phyloP scores from a whole-genome alignment of 2,797 vertebrate genomes.

The Muraenolepis orangiensis region DNA sequence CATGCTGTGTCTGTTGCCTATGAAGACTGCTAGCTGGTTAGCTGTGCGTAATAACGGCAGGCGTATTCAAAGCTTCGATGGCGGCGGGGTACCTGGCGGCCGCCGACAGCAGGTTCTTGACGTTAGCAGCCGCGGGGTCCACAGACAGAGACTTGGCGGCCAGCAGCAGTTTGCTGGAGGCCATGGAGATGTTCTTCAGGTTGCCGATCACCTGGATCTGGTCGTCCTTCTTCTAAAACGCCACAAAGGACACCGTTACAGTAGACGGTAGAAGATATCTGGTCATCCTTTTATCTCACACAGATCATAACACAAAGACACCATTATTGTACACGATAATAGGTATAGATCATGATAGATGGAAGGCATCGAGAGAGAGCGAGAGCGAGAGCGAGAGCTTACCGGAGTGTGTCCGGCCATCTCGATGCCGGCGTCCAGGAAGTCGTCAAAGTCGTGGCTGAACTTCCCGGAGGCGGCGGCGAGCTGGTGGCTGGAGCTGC shows the following conservation, averaged over 20 bases:
- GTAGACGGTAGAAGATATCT: too few species aligned
- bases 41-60: neutral
- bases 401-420: slow-evolving; percentile 99
- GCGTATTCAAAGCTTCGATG: neutral
- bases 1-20: neutral
- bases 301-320: neutral
- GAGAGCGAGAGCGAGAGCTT: too few species aligned
- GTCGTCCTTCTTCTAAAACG: slow-evolving; percentile 95
- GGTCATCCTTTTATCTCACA: too few species aligned
- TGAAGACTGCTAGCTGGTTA: neutral
- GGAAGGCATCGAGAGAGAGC: neutral
- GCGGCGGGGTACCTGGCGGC: slow-evolving; percentile 87
- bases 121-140: slow-evolving; percentile 94
- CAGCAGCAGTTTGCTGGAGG: slow-evolving; percentile 93
- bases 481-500: slow-evolving; percentile 89
- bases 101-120: slow-evolving; percentile 93
- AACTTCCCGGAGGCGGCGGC: slow-evolving; percentile 95
- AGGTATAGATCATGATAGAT: neutral
- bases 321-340: neutral
- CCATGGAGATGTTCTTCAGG: slow-evolving; percentile 99
- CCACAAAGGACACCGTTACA: too few species aligned
- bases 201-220: slow-evolving; percentile 98
- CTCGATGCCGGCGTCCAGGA: slow-evolving; percentile 98
- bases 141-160: slow-evolving; percentile 97
- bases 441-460: slow-evolving; percentile 96